phyloP scores from a whole-genome alignment of 2,113 vertebrate genomes.

The Condylura cristata region DNA sequence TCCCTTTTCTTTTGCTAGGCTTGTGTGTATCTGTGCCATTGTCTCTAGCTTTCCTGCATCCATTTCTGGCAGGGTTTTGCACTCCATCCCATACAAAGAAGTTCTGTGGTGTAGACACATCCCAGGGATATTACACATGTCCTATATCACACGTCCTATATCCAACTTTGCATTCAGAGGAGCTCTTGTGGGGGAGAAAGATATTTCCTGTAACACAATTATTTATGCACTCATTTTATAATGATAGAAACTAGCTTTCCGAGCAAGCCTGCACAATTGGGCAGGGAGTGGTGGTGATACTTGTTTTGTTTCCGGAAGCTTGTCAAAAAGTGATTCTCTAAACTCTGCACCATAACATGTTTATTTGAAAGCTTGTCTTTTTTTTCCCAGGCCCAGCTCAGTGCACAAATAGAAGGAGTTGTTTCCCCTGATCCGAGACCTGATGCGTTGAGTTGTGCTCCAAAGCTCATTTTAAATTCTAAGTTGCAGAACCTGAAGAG shows the following conservation, averaged over 20 bases:
- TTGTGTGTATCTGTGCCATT: background rate
- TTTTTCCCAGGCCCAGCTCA: background rate
- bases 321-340: background rate
- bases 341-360: background rate
- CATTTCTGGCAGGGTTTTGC: background rate
- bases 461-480: conserved; percentile 61
- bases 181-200: background rate
- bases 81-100: background rate
- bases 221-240: background rate
- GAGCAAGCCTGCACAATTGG: background rate
- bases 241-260: background rate
- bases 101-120: background rate
- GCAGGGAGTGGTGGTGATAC: background rate
- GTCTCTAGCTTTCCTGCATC: conserved; percentile 19
- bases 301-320: conserved; percentile 11
- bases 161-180: background rate
- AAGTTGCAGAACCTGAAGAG: conserved; percentile 45
- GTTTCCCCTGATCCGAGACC: conserved; percentile 6
- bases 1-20: background rate
- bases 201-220: background rate
- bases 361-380: conserved; percentile 38
- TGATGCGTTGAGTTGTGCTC: background rate
- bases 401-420: background rate
- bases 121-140: background rate
- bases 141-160: background rate